Conservation (phyloP, 2,113 vertebrate species). For the Azemiops feae region DNA sequence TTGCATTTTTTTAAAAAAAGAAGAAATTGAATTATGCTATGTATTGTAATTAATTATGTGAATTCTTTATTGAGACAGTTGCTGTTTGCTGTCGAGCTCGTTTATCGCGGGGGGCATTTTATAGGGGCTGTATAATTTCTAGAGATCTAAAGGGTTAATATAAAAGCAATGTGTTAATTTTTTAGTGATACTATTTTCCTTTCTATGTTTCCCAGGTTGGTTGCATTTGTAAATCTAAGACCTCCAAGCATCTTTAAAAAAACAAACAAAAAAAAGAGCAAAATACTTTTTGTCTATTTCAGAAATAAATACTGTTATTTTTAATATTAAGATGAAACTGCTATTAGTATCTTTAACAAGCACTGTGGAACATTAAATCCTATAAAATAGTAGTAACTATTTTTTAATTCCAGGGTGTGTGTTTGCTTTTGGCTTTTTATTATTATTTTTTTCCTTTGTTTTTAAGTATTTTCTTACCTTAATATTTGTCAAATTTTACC, state of each 20-base stretch:
- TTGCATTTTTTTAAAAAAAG: slow-evolving; percentile 66
- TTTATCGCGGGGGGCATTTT: slow-evolving; percentile 65
- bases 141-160: slow-evolving; percentile 76
- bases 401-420: slow-evolving; percentile 89
- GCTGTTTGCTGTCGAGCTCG: slow-evolving; percentile 64
- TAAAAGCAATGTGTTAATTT: slow-evolving; percentile 64
- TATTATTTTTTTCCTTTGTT: slow-evolving; percentile 70
- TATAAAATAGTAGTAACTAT: slow-evolving; percentile 84
- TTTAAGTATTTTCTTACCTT: slow-evolving; percentile 91
- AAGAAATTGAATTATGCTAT: slow-evolving; percentile 73
- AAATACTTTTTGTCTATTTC: slow-evolving; percentile 73
- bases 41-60: slow-evolving; percentile 81
- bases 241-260: slow-evolving; percentile 78
- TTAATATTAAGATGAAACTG: slow-evolving; percentile 82
- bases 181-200: slow-evolving; percentile 59
- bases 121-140: slow-evolving; percentile 78
- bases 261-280: slow-evolving; percentile 36
- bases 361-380: slow-evolving; percentile 80
- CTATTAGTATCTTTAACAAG: slow-evolving; percentile 79
- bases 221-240: slow-evolving; percentile 76
- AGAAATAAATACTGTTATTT: slow-evolving; percentile 84
- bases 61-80: slow-evolving; percentile 75
- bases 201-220: slow-evolving; percentile 63
- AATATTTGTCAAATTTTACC: slow-evolving; percentile 93
- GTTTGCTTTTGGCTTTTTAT: slow-evolving; percentile 49